These are phyloP conservation scores for Crenichthys baileyi DNA, from an alignment of 2,797 vertebrate genomes.

Conservation along the genomic window DNA sequence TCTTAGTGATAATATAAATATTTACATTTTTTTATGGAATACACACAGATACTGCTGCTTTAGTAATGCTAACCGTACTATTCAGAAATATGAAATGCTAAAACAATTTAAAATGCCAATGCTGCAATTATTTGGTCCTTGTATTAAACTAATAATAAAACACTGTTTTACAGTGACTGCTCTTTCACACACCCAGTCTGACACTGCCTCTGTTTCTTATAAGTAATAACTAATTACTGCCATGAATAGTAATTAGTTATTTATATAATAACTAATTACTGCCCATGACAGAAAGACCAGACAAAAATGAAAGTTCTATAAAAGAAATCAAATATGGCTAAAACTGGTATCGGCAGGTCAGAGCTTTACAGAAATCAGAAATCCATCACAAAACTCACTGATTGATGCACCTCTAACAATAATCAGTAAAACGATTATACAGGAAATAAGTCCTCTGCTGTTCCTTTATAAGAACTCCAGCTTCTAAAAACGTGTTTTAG, in stretches of 20 bases:
- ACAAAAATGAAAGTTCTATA: neutral
- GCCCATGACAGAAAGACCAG: neutral
- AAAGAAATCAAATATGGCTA: neutral
- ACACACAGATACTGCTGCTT: neutral
- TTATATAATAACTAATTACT: too few relatives aligned
- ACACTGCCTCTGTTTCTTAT: neutral
- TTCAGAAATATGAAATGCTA: neutral
- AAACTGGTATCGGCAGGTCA: neutral
- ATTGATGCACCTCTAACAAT: neutral
- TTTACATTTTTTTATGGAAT: neutral
- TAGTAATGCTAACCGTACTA: neutral
- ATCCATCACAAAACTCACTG: neutral
- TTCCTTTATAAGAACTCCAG: neutral
- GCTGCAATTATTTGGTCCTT: neutral
- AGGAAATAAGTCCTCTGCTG: neutral
- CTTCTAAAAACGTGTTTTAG: neutral
- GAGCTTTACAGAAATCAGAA: neutral
- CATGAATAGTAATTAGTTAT: too few relatives aligned
- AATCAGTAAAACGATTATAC: neutral
- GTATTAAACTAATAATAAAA: neutral
- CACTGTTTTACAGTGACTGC: neutral
- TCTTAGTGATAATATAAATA: neutral
- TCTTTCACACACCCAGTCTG: neutral
- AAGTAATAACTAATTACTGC: too few relatives aligned
- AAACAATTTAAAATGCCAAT: neutral